Evolutionary conservation across 2,888 invertebrate species (phyloP), one percentile per base, ranked within the genome.

Genomic region (Alloplasta piceator): DNA sequence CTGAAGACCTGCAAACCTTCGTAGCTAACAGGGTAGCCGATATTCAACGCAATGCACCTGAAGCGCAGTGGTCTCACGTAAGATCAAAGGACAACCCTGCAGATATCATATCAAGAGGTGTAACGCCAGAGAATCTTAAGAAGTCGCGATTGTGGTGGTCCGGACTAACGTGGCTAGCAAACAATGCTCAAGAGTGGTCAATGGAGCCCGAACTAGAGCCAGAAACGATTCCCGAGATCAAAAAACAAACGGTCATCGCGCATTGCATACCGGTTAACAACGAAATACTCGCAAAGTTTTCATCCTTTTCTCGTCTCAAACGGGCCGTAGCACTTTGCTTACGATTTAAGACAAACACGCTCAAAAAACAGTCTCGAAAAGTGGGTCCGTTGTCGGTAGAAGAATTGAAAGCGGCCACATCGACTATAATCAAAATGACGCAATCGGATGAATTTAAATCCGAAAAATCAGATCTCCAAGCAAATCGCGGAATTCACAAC

Each of bases 121-220:
- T 26, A 6, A 46, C 10, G 5, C 41, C 70, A 12, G 26, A 9
- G 4, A 10, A 16, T 3, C 46, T 70, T 1, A 70, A 46, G 12
- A 10, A 52, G 38, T 9, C 41, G 9, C 6, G 38, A 58, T 16
- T 71, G 5, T 71, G 58, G 85, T 83, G 83, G 80, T 43, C 52
- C 14, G 84, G 84, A 6, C 85, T 85, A 14, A 36, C 6, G 5
- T 87, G 82, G 82, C 48, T 85, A 3, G 36, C 56, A 4, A 7
- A n/a, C 0, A 38, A 6, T 3, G 26, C 26, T 2, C 26, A 26
- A 36, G 50, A 36, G 6, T 50, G 43, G 63, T 46, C 46, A 2
- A 43, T 14, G 16, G 43, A 43, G 1, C 43, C 9, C 9, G 16
- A 43, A 7, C 7, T 63, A 26, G 26, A 26, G 3, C 26, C 26